phyloP scores from a whole-genome alignment of 2,113 vertebrate species.

The Ptychochromis oligacanthus region DNA sequence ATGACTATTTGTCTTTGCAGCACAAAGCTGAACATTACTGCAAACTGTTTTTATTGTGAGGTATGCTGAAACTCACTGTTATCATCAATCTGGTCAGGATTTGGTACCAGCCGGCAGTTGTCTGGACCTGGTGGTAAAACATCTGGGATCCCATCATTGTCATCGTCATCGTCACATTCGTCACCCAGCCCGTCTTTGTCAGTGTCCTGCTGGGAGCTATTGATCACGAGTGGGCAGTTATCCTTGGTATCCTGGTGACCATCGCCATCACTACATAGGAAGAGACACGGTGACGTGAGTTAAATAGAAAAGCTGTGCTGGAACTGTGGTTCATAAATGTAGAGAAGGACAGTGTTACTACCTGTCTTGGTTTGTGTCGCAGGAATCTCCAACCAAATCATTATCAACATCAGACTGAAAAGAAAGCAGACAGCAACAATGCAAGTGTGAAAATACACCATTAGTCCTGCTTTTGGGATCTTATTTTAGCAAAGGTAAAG shows the following conservation, averaged over 20 bases:
- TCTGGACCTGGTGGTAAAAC: slow-evolving; percentile 90
- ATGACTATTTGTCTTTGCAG: not conserved
- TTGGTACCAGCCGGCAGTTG: slow-evolving; percentile 97
- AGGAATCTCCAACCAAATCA: slow-evolving; percentile 96
- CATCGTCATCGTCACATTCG: slow-evolving; percentile 96
- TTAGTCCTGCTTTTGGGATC: not conserved
- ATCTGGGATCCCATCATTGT: slow-evolving; percentile 94
- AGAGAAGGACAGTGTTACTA: slow-evolving; percentile 52
- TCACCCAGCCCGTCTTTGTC: slow-evolving; percentile 96
- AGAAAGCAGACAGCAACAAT: slow-evolving; percentile 42
- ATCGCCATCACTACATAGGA: slow-evolving; percentile 87
- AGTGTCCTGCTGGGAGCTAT: slow-evolving; percentile 94
- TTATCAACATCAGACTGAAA: slow-evolving; percentile 94
- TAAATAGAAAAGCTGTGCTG: not conserved
- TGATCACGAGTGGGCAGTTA: slow-evolving; percentile 94
- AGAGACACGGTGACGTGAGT: slow-evolving; percentile 7
- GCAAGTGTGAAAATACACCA: not conserved
- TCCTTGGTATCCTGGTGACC: slow-evolving; percentile 98
- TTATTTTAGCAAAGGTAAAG: not conserved
- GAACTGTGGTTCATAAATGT: not conserved
- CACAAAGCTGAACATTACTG: not conserved
- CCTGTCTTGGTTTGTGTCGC: slow-evolving; percentile 99
- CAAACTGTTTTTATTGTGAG: not conserved
- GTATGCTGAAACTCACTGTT: slow-evolving; percentile 82
- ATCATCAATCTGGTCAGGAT: slow-evolving; percentile 91